A percentile compares a stretch with the other conserved stretches of the same genome.
phyloP scores from a whole-genome alignment of 2,888 invertebrate species.

The Pammene aurita region DNA sequence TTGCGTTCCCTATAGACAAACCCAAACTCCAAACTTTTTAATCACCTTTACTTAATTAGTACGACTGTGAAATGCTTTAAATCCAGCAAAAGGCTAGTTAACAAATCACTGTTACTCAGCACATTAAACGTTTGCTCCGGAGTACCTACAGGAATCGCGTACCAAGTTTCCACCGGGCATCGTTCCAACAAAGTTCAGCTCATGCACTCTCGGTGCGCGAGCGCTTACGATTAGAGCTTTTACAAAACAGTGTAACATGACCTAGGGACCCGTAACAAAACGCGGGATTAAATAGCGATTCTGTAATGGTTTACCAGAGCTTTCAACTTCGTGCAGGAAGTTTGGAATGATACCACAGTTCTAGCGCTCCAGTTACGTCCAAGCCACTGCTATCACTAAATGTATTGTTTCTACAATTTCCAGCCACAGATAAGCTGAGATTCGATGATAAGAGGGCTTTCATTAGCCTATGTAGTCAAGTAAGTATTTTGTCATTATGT shows the following conservation, averaged over 20 bases:
- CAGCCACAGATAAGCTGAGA: constrained; percentile 19
- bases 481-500: not conserved
- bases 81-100: not conserved
- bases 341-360: constrained; percentile 2
- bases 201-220: not conserved
- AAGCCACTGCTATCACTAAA: constrained; percentile 31
- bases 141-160: constrained; percentile 13
- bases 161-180: constrained; percentile 47
- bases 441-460: constrained; percentile 11
- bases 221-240: not conserved
- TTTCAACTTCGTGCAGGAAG: not conserved
- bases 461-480: not conserved
- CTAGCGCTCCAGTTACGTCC: constrained; percentile 46
- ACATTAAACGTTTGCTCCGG: constrained; percentile 22
- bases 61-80: constrained; percentile 4
- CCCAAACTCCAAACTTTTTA: not conserved
- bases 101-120: constrained; percentile 20
- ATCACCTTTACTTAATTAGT: not conserved
- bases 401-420: constrained; percentile 28
- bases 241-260: not conserved
- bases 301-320: not conserved
- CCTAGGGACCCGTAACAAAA: not conserved
- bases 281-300: not conserved
- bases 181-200: constrained; percentile 53
- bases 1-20: no score